Evolutionary conservation across 2,797 vertebrate genomes (phyloP).

Genomic region (Chelon auratus): DNA sequence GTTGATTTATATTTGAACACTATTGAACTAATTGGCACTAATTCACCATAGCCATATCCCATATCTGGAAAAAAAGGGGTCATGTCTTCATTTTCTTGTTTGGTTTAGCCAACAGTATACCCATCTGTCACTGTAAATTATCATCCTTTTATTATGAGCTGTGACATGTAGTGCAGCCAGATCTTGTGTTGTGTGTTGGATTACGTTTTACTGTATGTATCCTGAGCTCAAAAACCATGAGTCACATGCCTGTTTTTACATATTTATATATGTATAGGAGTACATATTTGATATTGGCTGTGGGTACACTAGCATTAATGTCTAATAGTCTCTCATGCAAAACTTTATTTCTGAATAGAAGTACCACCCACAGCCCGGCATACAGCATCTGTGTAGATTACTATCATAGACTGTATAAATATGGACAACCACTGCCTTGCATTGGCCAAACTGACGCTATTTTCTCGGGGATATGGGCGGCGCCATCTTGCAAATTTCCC

Average conservation of each 20-base stretch:
- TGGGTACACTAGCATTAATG: neutral
- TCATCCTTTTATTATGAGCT: neutral
- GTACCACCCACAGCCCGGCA: too few relatives aligned
- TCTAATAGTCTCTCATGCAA: neutral
- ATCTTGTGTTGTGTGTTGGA: neutral
- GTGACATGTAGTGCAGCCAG: neutral
- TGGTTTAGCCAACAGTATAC: neutral
- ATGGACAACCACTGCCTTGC: too few relatives aligned
- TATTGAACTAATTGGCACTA: conserved; percentile 20
- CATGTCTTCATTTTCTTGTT: neutral
- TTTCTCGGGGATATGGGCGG: too few relatives aligned
- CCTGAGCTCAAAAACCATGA: neutral
- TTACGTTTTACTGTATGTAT: neutral
- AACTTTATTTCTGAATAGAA: neutral
- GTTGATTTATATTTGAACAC: conserved; percentile 11
- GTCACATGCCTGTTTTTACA: neutral
- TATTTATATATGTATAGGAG: too few relatives aligned
- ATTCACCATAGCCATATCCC: neutral
- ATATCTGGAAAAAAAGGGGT: neutral
- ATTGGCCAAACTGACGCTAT: too few relatives aligned
- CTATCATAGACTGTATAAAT: too few relatives aligned
- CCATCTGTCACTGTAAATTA: conserved; percentile 7
- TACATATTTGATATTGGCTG: neutral
- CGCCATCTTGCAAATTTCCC: too few relatives aligned
- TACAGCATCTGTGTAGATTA: too few relatives aligned